These are phyloP conservation scores for Platycercus adscitus DNA, from an alignment of 2,113 vertebrate species.

Conservation along the genomic window DNA sequence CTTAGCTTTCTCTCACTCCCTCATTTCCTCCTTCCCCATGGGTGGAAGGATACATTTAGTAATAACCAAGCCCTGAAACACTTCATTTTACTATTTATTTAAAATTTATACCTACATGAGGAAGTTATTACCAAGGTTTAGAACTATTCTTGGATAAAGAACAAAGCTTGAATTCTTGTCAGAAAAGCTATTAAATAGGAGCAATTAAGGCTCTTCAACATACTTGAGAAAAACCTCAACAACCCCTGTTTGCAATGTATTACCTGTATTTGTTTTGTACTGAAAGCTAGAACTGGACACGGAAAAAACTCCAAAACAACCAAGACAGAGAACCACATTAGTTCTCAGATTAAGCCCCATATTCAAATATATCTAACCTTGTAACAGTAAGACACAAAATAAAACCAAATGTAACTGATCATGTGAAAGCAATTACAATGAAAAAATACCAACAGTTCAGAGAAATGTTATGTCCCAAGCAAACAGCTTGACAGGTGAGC, in stretches of 20 bases:
- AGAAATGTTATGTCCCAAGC: neutral
- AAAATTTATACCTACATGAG: slow-evolving; percentile 20
- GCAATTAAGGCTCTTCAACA: neutral
- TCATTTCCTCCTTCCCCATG: neutral
- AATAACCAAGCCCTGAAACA: slow-evolving; percentile 22
- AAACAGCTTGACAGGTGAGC: neutral
- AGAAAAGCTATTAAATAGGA: neutral
- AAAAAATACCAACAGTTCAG: neutral
- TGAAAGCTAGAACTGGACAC: neutral
- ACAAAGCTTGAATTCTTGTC: neutral
- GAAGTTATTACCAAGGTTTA: neutral
- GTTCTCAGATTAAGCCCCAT: neutral
- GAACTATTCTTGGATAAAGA: neutral
- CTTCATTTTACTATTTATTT: slow-evolving; percentile 29
- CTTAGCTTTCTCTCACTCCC: neutral
- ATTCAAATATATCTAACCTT: neutral
- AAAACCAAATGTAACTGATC: neutral
- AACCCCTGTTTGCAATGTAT: neutral
- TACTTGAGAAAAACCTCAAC: neutral
- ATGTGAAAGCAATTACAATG: neutral
- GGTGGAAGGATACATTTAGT: neutral
- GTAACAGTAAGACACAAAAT: neutral
- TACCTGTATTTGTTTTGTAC: neutral
- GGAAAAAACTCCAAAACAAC: neutral
- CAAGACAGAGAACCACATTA: neutral